phyloP scores from a whole-genome alignment of 64 coral and sea anemone species.

The Actinia equina region DNA sequence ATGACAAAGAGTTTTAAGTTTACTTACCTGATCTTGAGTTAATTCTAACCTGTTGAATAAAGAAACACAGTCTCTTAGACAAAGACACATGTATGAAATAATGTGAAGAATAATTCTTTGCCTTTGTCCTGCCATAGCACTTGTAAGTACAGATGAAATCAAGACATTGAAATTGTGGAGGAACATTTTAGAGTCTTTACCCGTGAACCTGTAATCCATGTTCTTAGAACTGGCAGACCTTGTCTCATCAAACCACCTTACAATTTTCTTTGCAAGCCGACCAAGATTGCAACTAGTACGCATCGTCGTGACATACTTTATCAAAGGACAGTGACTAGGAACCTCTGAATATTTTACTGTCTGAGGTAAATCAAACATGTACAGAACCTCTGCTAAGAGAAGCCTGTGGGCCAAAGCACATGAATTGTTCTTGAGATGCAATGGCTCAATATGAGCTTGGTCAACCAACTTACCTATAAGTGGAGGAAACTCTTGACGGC shows the following conservation, averaged over 20 bases:
- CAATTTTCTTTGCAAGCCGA: slow-evolving; percentile 13
- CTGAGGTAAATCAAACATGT: neutral
- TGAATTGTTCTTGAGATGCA: slow-evolving; percentile 42
- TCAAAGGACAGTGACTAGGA: neutral
- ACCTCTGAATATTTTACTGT: neutral
- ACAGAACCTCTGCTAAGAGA: slow-evolving; percentile 4
- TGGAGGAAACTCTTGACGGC: slow-evolving; percentile 44
- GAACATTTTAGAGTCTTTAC: slow-evolving; percentile 24
- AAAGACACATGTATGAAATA: slow-evolving; percentile 6
- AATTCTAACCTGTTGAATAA: slow-evolving; percentile 12
- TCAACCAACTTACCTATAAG: slow-evolving; percentile 30
- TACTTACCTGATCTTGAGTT: neutral
- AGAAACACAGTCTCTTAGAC: slow-evolving; percentile 25
- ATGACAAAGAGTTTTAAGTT: neutral
- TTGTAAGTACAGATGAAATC: neutral
- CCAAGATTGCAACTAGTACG: neutral
- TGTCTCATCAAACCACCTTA: slow-evolving; percentile 26
- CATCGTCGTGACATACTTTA: slow-evolving; percentile 6
- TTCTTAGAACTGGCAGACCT: neutral
- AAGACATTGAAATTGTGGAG: slow-evolving; percentile 27
- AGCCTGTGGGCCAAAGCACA: slow-evolving; percentile 22
- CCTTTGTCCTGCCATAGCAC: neutral
- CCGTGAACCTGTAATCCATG: slow-evolving; percentile 25
- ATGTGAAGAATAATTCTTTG: neutral
- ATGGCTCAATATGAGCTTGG: slow-evolving; percentile 29